Conservation (phyloP, 1,140 invertebrate species). For the Matsumurasca onukii region DNA sequence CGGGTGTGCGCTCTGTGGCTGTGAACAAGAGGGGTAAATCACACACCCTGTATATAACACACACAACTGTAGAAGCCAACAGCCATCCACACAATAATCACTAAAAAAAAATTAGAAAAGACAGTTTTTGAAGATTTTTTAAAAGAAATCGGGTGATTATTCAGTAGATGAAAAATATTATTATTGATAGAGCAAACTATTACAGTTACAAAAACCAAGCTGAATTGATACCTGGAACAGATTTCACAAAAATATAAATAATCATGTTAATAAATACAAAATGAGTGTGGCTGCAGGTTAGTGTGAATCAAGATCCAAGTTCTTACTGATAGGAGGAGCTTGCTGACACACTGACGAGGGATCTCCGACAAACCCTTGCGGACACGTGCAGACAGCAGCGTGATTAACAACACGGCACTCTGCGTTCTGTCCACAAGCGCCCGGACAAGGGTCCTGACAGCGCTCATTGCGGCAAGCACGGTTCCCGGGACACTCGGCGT, state of each 20-base stretch:
- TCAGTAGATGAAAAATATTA: too few species aligned
- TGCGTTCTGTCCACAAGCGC: slow-evolving; percentile 56
- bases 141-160: too few species aligned
- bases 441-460: slow-evolving; percentile 56
- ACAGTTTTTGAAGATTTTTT: too few species aligned
- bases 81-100: too few species aligned
- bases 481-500: slow-evolving; percentile 54
- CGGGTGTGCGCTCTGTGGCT: slow-evolving; percentile 45
- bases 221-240: too few species aligned
- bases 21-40: slow-evolving; percentile 36
- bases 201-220: too few species aligned
- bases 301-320: not conserved
- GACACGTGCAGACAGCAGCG: slow-evolving; percentile 58
- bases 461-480: slow-evolving; percentile 54
- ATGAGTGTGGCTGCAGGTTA: too few species aligned
- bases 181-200: too few species aligned
- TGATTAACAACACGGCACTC: slow-evolving; percentile 59
- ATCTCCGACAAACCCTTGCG: slow-evolving; percentile 56
- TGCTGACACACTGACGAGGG: slow-evolving; percentile 48
- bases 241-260: too few species aligned
- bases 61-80: not conserved
- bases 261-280: too few species aligned
- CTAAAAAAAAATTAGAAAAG: too few species aligned
- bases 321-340: slow-evolving; percentile 41
- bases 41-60: not conserved